These are phyloP conservation scores for Castor canadensis DNA, from an alignment of 2,113 vertebrate species.

Conservation along the genomic window DNA sequence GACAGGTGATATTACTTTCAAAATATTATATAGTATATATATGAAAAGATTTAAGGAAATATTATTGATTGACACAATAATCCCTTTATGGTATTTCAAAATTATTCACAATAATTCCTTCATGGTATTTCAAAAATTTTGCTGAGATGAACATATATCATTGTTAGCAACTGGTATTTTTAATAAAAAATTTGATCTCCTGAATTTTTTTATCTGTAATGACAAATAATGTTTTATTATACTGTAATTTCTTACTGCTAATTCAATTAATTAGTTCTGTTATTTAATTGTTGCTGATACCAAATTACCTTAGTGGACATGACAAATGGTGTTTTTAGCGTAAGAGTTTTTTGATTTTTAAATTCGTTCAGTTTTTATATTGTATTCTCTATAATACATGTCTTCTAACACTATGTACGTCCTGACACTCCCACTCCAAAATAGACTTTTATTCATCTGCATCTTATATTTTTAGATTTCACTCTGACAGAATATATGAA, in stretches of 20 bases:
- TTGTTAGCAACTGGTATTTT: background rate
- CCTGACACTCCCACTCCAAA: background rate
- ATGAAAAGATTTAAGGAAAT: background rate
- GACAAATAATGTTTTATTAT: background rate
- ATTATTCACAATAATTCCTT: background rate
- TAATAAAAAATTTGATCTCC: background rate
- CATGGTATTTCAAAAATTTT: slow-evolving; percentile 1
- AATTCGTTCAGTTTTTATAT: background rate
- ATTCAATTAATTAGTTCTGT: background rate
- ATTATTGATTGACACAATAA: background rate
- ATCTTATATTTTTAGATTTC: background rate
- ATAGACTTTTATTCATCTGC: background rate
- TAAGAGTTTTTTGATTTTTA: background rate
- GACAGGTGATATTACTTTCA: background rate
- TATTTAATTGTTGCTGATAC: background rate
- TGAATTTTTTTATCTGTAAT: background rate
- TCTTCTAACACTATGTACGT: background rate
- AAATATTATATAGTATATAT: background rate
- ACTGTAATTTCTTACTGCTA: background rate
- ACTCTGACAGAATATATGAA: background rate
- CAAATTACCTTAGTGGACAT: background rate
- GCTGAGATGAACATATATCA: background rate
- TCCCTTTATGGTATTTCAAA: background rate
- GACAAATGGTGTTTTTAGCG: background rate
- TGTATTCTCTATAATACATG: background rate